Evolutionary conservation across 2,888 invertebrate genomes (phyloP).

Genomic region (Rotaria sp.): DNA sequence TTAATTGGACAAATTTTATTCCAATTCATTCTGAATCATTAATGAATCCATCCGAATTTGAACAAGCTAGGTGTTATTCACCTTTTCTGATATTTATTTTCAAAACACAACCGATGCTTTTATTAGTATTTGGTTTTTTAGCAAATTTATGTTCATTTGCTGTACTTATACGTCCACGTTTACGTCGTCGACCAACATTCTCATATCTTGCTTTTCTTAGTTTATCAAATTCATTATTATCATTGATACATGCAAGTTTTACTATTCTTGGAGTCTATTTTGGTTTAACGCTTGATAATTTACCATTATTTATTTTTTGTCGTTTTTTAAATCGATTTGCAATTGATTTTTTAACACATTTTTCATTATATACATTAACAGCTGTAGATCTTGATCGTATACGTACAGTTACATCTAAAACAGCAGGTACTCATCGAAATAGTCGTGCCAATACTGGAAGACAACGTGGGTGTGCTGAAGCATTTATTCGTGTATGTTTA

Average conservation of each 20-base stretch:
- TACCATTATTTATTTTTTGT: not conserved
- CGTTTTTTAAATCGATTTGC: not conserved
- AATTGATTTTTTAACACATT: not conserved
- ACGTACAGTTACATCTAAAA: not conserved
- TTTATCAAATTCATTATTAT: not conserved
- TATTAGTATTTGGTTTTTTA: not conserved
- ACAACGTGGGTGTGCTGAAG: not conserved
- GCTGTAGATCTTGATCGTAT: not conserved
- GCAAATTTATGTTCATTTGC: not conserved
- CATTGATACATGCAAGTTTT: not conserved
- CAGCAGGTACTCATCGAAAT: not conserved
- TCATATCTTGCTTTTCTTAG: slow-evolving; percentile 49
- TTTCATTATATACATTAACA: slow-evolving; percentile 1
- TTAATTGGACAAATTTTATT: not conserved
- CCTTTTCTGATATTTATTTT: not conserved
- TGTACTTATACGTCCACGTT: slow-evolving; percentile 44
- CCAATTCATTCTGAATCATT: not conserved
- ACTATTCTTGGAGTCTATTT: not conserved
- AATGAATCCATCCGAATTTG: not conserved
- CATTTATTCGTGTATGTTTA: not conserved
- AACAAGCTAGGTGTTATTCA: not conserved
- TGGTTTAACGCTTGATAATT: not conserved
- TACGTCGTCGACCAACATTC: slow-evolving; percentile 52
- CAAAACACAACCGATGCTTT: not conserved
- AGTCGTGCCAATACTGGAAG: not conserved